Evolutionary conservation across 2,797 vertebrate genomes (phyloP), one percentile per base, ranked within the genome.

Genomic region (Hypotaenidia philippensis): DNA sequence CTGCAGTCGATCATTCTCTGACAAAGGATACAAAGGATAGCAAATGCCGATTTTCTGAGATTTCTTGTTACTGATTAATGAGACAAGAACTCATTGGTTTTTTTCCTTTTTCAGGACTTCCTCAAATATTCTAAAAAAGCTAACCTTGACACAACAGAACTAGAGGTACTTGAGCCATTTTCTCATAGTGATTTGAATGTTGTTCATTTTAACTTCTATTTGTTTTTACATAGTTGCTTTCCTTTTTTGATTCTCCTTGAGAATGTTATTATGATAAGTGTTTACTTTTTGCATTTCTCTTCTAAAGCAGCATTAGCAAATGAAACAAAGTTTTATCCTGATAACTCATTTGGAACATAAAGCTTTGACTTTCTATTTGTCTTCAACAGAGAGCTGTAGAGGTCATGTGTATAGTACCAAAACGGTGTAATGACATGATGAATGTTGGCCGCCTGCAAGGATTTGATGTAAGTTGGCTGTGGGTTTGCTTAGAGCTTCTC

Each of bases 351-450:
- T 38, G 34, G 36, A 87, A 77, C 91, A 50, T 59, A 91, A 94
- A 95, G 17, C 12, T 34, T 49, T 60, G 13, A 11, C 71, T 91
- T 90, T 80, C 90, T 89, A 52, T 94, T 97, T 86, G 45, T 90
- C 74, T 52, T 92, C 83, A 27, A 66, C 95, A 99, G 99, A 99
- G 98, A 99, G 98, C 99, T 14, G 98, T 99, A 96, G 99, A 99
- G 96, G 99, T 99, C 97, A 99, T 99, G 99, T 99, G 99, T 97
- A 98, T 99, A 59, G 99, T 99, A 91, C 99, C 99, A 32, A 99
- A 99, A 98, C 98, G 99, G 87, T 99, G 99, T 97, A 99, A 99
- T 60, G 99, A 99, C 97, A 99, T 99, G 99, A 99, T 99, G 99
- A 99, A 99, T 95, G 99, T 99, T 23, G 99, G 99, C 49, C 98